Evolutionary conservation across 2,113 vertebrate species (phyloP), one percentile per base, ranked within the genome.

Genomic region (Eptesicus fuscus): DNA sequence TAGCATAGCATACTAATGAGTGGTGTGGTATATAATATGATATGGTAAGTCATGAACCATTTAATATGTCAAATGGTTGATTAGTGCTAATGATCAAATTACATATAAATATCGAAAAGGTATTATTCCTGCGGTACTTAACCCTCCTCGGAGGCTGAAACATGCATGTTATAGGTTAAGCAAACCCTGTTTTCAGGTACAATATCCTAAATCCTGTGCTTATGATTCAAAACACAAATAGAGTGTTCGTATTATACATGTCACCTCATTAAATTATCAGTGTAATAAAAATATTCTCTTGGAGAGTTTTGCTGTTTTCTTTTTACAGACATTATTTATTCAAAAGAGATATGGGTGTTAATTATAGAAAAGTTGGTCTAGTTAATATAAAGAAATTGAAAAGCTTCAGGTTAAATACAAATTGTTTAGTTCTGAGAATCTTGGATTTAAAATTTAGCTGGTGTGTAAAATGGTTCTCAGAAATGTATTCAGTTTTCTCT

Each of bases 341-440:
- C 10, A 93, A 83, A 92, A 95, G 51, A 84, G 7, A 86, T 59
- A 25, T 35, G 59, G 32, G 8, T 83, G 17, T 80, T 88, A 67
- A 88, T 65, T 83, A 30, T 80, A 92, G 47, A 94, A 95, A 73
- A 88, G 12, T 9, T 73, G 1, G 2, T 80, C 65, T 76, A 83
- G 53, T 85, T 92, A 89, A 49, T 91, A 56, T 87, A 86, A 94
- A 86, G 10, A 69, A 93, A 70, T 89, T 79, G 42, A 84, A 94
- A 35, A 85, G 20, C 22, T 86, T 91, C 18, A 65, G 37, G 25
- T 91, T 87, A 69, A 78, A 86, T 42, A 51, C 13, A 83, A 18
- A 86, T 74, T 82, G 42, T 83, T 96, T 70, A 82, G 2, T 89
- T 93, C 32, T 83, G 1, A 59, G 53, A n/a, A 22, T 79, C 63